Evolutionary conservation across 2,113 vertebrate species (phyloP).

Genomic region (Gymnobelideus leadbeateri): DNA sequence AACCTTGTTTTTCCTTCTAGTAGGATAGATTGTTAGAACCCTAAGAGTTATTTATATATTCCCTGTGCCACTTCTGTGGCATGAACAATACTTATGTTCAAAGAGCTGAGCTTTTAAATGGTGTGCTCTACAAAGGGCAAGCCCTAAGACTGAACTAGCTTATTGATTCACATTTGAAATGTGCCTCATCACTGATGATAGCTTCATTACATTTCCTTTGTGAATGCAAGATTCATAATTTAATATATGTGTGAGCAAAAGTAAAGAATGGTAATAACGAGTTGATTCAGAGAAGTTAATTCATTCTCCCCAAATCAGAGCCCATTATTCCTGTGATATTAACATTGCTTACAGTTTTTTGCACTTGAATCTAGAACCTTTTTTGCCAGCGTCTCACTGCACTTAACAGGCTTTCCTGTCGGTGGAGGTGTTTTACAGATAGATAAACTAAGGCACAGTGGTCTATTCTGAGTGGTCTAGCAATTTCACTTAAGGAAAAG

Average conservation of each 20-base stretch:
- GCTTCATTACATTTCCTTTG: conserved; percentile 4
- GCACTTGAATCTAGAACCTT: background rate
- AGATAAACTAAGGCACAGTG: background rate
- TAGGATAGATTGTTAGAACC: background rate
- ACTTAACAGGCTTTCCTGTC: background rate
- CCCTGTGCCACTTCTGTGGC: background rate
- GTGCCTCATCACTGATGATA: conserved; percentile 8
- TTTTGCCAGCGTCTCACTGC: background rate
- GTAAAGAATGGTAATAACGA: conserved; percentile 14
- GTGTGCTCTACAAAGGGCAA: background rate
- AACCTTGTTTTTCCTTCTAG: background rate
- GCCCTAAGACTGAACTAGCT: background rate
- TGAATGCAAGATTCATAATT: background rate
- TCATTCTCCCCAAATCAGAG: conserved; percentile 22
- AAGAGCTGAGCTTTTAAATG: background rate
- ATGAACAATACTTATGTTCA: no score
- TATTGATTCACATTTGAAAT: conserved; percentile 37
- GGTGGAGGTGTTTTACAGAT: background rate
- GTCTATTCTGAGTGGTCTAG: background rate
- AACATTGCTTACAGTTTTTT: background rate
- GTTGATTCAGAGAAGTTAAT: conserved; percentile 45
- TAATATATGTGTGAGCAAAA: background rate
- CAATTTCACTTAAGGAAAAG: background rate
- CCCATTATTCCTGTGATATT: background rate
- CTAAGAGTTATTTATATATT: background rate